Percentiles rank a stretch among this genome's conserved stretches.
Conservation (phyloP, 2,888 invertebrate species). For the Hetaerina titia region DNA sequence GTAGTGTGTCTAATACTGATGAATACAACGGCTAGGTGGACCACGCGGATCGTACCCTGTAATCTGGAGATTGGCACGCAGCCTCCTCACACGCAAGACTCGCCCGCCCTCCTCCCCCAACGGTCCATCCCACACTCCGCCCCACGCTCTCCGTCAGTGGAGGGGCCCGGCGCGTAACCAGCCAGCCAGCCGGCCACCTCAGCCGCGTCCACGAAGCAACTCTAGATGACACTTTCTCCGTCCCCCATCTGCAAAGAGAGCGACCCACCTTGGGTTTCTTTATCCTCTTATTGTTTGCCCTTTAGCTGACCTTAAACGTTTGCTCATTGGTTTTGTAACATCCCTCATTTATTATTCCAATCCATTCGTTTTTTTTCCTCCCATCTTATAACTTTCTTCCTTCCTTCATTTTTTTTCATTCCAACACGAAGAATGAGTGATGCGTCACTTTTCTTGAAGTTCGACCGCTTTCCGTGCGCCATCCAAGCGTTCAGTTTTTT, state of each 20-base stretch:
- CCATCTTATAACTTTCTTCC: neutral
- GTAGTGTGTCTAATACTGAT: too few species aligned
- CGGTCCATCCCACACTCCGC: neutral
- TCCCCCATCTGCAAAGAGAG: neutral
- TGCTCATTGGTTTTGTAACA: constrained; percentile 29
- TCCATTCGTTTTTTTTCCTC: neutral
- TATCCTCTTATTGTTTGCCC: neutral
- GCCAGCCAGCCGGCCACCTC: neutral
- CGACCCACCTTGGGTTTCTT: constrained; percentile 35
- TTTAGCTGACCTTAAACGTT: constrained; percentile 47
- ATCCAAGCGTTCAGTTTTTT: neutral
- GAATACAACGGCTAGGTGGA: too few species aligned
- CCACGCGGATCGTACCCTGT: too few species aligned
- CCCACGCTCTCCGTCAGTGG: neutral
- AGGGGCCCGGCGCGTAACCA: too few species aligned
- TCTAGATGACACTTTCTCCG: constrained; percentile 54
- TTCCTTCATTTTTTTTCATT: neutral
- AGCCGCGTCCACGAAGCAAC: neutral
- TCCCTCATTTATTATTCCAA: neutral
- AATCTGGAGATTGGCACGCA: too few species aligned
- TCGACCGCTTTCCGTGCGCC: neutral
- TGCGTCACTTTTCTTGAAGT: neutral
- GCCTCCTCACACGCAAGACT: neutral
- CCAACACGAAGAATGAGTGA: neutral
- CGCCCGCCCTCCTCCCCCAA: neutral